phyloP scores from a whole-genome alignment of 2,797 vertebrate species.

The Sebastes dallii region DNA sequence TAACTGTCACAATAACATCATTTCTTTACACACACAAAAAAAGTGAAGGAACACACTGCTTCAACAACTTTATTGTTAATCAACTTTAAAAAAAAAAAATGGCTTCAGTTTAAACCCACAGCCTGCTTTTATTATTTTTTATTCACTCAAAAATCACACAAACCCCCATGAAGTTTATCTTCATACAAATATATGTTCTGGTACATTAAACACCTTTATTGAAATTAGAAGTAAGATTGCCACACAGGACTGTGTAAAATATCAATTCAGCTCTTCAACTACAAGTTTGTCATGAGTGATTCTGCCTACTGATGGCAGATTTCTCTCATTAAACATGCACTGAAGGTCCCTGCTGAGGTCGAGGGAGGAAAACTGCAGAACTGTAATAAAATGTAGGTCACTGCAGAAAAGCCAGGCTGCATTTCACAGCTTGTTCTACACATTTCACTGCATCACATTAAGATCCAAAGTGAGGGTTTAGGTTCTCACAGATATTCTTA shows the following conservation, averaged over 20 bases:
- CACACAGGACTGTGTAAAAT: background rate
- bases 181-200: background rate
- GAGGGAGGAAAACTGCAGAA: background rate
- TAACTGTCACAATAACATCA: slow-evolving; percentile 59
- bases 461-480: background rate
- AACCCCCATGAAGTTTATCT: background rate
- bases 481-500: background rate
- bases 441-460: background rate
- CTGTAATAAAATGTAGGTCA: background rate
- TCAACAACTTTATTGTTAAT: background rate
- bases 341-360: background rate
- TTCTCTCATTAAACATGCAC: background rate
- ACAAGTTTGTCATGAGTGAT: background rate
- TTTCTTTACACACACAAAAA: background rate
- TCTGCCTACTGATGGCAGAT: background rate
- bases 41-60: background rate
- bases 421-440: background rate
- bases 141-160: background rate
- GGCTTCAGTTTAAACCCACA: background rate
- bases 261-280: background rate
- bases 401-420: background rate
- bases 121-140: background rate
- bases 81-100: background rate
- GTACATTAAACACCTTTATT: background rate
- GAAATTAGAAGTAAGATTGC: background rate